Percentiles rank a stretch among this genome's conserved stretches.
phyloP scores from a whole-genome alignment of 2,888 invertebrate genomes.

The Nowickia ferox region DNA sequence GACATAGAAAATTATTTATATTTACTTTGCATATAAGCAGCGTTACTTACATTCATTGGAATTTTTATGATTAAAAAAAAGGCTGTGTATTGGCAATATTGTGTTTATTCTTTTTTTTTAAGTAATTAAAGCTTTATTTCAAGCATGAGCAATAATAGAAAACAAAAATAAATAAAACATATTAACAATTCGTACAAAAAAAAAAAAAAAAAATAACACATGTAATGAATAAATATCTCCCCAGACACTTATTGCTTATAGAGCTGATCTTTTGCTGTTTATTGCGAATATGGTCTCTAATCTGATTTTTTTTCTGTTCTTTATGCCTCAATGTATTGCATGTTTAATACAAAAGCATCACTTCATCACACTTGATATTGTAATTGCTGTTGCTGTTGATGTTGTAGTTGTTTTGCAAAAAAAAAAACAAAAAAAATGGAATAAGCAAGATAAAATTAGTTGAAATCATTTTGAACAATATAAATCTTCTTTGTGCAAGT shows the following conservation, averaged over 20 bases:
- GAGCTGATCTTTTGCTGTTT: conserved; percentile 33
- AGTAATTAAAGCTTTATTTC: conserved; percentile 60
- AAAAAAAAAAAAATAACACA: neutral
- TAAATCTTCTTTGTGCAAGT: conserved; percentile 74
- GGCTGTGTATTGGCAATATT: conserved; percentile 25
- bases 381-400: conserved; percentile 35
- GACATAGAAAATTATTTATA: conserved; percentile 79
- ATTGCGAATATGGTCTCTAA: conserved; percentile 45
- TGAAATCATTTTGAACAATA: conserved; percentile 61
- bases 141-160: conserved; percentile 52
- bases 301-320: conserved; percentile 17
- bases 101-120: conserved; percentile 22
- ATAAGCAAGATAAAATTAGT: conserved; percentile 52
- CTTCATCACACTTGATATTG: conserved; percentile 63
- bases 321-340: conserved; percentile 48
- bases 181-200: conserved; percentile 37
- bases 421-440: conserved; percentile 13
- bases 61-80: neutral
- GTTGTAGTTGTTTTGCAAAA: conserved; percentile 43
- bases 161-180: conserved; percentile 8
- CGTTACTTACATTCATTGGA: neutral
- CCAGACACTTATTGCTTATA: conserved; percentile 50
- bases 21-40: conserved; percentile 72
- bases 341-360: conserved; percentile 61
- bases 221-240: conserved; percentile 19